Evolutionary conservation across 2,113 vertebrate genomes (phyloP), one percentile per base, ranked within the genome.

Genomic region (Marcusenius ussheri): DNA sequence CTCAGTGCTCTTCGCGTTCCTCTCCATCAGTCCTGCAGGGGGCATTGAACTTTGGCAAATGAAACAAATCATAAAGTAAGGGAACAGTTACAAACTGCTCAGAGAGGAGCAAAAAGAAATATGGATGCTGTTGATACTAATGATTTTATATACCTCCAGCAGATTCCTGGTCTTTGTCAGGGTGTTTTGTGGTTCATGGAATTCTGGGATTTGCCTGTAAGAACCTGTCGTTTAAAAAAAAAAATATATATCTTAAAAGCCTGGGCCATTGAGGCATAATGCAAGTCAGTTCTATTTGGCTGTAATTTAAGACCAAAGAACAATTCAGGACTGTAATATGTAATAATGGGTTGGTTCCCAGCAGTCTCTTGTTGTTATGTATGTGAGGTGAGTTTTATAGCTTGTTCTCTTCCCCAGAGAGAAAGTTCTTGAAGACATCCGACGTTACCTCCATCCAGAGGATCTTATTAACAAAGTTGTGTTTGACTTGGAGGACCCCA

Each of bases 361-460:
- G 35, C 53, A 62, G n/a, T 53, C 50, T 39, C 31, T 56, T 87
- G 50, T 87, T 51, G 35, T 50, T 35, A 42, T 87, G 50, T 39
- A 49, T 31, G 24, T 50, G 83, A 47, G 24, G 3, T 47, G 45
- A 47, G 24, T 86, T 50, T 86, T 80, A 70, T 80, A 42, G 74
- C 74, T 42, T 74, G 88, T 56, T 46, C 47, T 92, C 24, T 70
- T 35, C 93, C 92, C 91, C 92, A 99, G 98, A 91, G 94, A 96
- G 91, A 98, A 97, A 94, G 96, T 98, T 83, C 91, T 98, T 6
- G 97, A 98, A 90, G 98, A 99, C 66, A 17, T 98, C 89, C 95
- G 91, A 24, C 97, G 97, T 50, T 93, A 97, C n/a, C 92, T 98
- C 89, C 94, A 95, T 62, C 94, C 97, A 0, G 92, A 90, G 15